Percentiles rank a stretch among this genome's conserved stretches.
These are phyloP conservation scores for Aleiodes leptofemur DNA, from an alignment of 2,888 invertebrate species.

Conservation along the genomic window DNA sequence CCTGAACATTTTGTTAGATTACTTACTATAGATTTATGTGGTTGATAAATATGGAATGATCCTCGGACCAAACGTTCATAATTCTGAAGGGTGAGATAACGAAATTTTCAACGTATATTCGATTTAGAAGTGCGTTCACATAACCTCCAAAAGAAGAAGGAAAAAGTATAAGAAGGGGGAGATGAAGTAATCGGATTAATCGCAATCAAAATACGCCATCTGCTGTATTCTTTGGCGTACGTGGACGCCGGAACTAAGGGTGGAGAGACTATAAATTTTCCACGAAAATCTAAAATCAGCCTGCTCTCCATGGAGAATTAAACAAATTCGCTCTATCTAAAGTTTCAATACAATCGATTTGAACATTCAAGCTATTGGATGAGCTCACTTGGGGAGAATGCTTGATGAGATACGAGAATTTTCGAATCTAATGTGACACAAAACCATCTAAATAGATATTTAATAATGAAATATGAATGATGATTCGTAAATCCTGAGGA, in stretches of 20 bases:
- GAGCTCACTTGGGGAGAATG: too few species aligned
- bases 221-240: constrained; percentile 55
- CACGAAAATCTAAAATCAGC: constrained; percentile 72
- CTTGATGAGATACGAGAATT: too few species aligned
- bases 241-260: constrained; percentile 41
- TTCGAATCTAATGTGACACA: not conserved
- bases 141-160: constrained; percentile 5
- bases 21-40: constrained; percentile 34
- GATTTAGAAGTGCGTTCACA: not conserved
- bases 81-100: constrained; percentile 33
- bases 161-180: not conserved
- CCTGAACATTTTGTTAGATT: constrained; percentile 19
- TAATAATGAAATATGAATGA: constrained; percentile 10
- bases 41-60: constrained; percentile 39
- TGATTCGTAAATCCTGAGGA: constrained; percentile 49
- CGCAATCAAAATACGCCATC: constrained; percentile 68
- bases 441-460: not conserved
- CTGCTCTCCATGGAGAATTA: constrained; percentile 48
- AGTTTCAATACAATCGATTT: not conserved
- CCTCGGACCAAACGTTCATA: constrained; percentile 21
- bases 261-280: constrained; percentile 49
- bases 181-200: constrained; percentile 68
- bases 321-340: not conserved
- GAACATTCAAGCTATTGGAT: not conserved
- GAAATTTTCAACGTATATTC: constrained; percentile 1